phyloP scores from a whole-genome alignment of 2,888 invertebrate genomes.

The Drosophila koepferae region DNA sequence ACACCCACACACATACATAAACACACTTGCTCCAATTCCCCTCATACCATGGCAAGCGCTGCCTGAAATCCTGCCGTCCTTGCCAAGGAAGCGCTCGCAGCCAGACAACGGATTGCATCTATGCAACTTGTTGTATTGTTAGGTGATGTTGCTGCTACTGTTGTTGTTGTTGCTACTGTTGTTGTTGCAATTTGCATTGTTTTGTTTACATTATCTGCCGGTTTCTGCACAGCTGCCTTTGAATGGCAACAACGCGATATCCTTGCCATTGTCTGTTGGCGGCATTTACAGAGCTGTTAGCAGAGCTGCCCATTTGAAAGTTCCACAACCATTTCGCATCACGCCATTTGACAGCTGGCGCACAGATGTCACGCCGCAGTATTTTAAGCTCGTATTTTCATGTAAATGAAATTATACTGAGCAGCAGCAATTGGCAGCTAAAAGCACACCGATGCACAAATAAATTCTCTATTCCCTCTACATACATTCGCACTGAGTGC shows the following conservation, averaged over 20 bases:
- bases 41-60: too few relatives aligned
- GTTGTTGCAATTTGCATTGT: constrained; percentile 41
- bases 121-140: constrained; percentile 14
- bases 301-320: not conserved
- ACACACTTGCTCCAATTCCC: not conserved
- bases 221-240: constrained; percentile 61
- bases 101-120: constrained; percentile 29
- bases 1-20: not conserved
- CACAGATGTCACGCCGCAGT: constrained; percentile 5
- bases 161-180: constrained; percentile 4
- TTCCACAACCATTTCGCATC: not conserved
- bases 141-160: not conserved
- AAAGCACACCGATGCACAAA: not conserved
- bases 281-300: constrained; percentile 41
- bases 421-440: constrained; percentile 6
- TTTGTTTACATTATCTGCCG: constrained; percentile 60
- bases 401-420: constrained; percentile 41
- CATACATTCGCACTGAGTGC: not conserved
- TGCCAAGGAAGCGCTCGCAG: constrained; percentile 16
- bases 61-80: constrained; percentile 34
- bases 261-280: constrained; percentile 34
- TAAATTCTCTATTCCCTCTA: not conserved
- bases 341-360: not conserved
- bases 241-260: constrained; percentile 40
- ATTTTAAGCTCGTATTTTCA: constrained; percentile 26